Evolutionary conservation across 2,113 vertebrate genomes (phyloP).

Genomic region (Ctenomys sociabilis): DNA sequence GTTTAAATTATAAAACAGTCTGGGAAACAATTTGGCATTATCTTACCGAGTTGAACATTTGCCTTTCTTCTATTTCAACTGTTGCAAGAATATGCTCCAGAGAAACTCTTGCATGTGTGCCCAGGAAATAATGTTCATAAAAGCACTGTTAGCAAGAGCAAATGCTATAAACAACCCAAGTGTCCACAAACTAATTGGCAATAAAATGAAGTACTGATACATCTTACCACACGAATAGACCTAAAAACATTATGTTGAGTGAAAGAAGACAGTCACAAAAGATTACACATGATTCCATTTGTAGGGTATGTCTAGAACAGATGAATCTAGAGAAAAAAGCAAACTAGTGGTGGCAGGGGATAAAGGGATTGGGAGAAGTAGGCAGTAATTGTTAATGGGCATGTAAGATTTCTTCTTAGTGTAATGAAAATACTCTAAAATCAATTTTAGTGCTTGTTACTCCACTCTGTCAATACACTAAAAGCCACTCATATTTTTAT

Average conservation of each 20-base stretch:
- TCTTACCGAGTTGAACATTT: neutral
- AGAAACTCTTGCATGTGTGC: conserved; percentile 24
- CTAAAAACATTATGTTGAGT: neutral
- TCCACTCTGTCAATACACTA: neutral
- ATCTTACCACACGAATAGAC: neutral
- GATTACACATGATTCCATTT: neutral
- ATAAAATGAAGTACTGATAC: neutral
- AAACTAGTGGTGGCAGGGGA: neutral
- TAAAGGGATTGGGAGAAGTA: neutral
- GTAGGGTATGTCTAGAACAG: neutral
- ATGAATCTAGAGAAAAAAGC: neutral
- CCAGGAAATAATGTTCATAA: conserved; percentile 27
- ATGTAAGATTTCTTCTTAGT: neutral
- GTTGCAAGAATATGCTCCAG: conserved; percentile 11
- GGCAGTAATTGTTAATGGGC: neutral
- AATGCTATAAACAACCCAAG: conserved; percentile 11
- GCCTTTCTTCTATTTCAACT: neutral
- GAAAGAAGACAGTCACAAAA: neutral
- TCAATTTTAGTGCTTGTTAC: neutral
- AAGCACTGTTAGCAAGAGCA: neutral
- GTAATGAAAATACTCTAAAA: neutral
- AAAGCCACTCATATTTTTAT: neutral
- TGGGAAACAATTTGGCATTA: conserved; percentile 41
- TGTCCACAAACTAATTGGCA: conserved; percentile 12
- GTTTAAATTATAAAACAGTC: neutral